Evolutionary conservation across 92 coral and sea anemone genomes (phyloP), one percentile per base, ranked within the genome.

Genomic region (Parazoanthus darwini): DNA sequence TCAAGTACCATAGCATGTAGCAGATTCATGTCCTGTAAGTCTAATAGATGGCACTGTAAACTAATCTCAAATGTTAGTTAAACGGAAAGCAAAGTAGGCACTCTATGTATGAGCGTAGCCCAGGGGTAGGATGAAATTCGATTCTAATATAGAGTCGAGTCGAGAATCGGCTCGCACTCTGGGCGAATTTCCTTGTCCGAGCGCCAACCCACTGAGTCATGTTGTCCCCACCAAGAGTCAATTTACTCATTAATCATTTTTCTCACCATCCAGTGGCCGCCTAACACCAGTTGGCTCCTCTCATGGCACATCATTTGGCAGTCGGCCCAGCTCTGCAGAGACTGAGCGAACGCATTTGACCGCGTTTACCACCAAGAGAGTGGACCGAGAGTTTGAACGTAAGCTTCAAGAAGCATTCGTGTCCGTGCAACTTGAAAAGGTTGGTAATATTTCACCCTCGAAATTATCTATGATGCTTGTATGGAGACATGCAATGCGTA

Each of bases 381-480:
- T 93, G 90, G 96, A 97, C 74, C 98, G 99, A 77, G 98, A 97
- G 75, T 94, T 93, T 91, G 98, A 94, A 82, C 91, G 95, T 70
- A 93, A 94, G 79, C 94, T 96, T 0, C 98, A 93, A 73, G 94
- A 92, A 63, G 97, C 93, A 56, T 97, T 97, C 76, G 98, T 97
- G 23, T 97, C 99, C 0, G 95, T 94, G 2, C 99, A 97, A 74
- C 91, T 97, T 10, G 99, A 97, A 75, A 97, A 97, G 99, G 99
- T 97, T 66, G 58, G 85, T 87, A 20, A 6, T 44, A 43, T 39
- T 63, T 54, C 44, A 58, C 58, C 6, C 14, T 33, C 4, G 11
- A 14, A 8, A 20, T 80, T 79, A 2, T 79, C 6, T 0, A 26
- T 63, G 66, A 1, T 29, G 1, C 15, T n/a, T 13, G 26, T 14